phyloP scores from a whole-genome alignment of 2,888 invertebrate species.

The Allophyes oxyacanthae region DNA sequence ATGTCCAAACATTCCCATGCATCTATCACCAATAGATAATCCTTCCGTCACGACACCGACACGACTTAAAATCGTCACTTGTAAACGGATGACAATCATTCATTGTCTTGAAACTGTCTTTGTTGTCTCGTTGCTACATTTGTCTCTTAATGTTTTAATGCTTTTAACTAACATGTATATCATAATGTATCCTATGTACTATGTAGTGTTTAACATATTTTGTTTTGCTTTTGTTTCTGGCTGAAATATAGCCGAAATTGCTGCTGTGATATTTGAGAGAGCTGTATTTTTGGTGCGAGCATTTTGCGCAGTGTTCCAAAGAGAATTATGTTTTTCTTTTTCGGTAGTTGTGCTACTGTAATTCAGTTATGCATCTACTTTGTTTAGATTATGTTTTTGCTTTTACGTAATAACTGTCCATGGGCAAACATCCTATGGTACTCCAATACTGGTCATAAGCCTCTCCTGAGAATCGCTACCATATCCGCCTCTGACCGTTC shows the following conservation, averaged over 20 bases:
- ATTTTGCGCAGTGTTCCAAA: slow-evolving; percentile 11
- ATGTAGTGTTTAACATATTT: slow-evolving; percentile 32
- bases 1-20: neutral
- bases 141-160: slow-evolving; percentile 60
- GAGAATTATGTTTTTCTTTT: slow-evolving; percentile 9
- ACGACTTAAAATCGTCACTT: slow-evolving; percentile 49
- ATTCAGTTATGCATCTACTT: neutral
- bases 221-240: slow-evolving; percentile 33
- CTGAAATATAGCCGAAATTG: slow-evolving; percentile 34
- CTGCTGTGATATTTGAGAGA: slow-evolving; percentile 19
- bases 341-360: neutral
- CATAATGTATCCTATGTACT: slow-evolving; percentile 41
- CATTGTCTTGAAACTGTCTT: slow-evolving; percentile 67
- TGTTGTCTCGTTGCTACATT: slow-evolving; percentile 70
- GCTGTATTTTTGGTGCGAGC: slow-evolving; percentile 3
- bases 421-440: too few relatives aligned
- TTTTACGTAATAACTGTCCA: neutral
- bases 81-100: slow-evolving; percentile 61
- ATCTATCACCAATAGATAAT: slow-evolving; percentile 1
- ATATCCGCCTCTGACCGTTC: too few relatives aligned
- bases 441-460: too few relatives aligned
- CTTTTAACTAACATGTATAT: slow-evolving; percentile 54
- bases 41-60: slow-evolving; percentile 29
- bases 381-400: slow-evolving; percentile 6
- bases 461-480: too few relatives aligned